These are phyloP conservation scores for Nemotelus pantherinus DNA, from an alignment of 2,888 invertebrate species.

Conservation along the genomic window DNA sequence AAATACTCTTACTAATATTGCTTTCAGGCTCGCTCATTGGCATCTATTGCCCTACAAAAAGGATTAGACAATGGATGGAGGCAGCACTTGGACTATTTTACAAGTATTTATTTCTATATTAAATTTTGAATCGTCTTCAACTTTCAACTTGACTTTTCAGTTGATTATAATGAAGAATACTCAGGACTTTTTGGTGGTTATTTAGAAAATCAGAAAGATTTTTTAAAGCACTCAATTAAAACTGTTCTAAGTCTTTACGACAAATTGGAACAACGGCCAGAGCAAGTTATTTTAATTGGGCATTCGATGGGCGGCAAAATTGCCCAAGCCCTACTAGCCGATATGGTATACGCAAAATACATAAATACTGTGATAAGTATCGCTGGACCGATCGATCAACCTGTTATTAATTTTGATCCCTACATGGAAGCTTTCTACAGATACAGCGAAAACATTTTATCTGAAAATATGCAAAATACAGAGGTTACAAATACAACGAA, in stretches of 20 bases:
- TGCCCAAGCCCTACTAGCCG: slow-evolving; percentile 77
- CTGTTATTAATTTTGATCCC: slow-evolving; percentile 78
- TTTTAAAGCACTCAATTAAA: slow-evolving; percentile 75
- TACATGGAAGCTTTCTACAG: slow-evolving; percentile 71
- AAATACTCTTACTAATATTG: slow-evolving; percentile 60
- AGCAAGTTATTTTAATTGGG: slow-evolving; percentile 83
- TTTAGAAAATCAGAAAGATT: slow-evolving; percentile 79
- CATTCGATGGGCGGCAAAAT: slow-evolving; percentile 96
- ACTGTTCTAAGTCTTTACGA: slow-evolving; percentile 80
- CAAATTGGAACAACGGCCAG: slow-evolving; percentile 65
- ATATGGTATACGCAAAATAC: slow-evolving; percentile 69
- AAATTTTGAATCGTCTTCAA: background rate
- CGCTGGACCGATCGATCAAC: slow-evolving; percentile 83
- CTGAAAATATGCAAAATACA: slow-evolving; percentile 55
- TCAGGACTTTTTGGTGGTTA: slow-evolving; percentile 89
- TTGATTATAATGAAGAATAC: slow-evolving; percentile 90
- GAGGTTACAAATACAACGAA: slow-evolving; percentile 59
- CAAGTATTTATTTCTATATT: slow-evolving; percentile 64
- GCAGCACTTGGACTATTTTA: slow-evolving; percentile 91
- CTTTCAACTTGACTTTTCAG: slow-evolving; percentile 58
- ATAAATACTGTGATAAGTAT: slow-evolving; percentile 81
- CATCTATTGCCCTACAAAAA: slow-evolving; percentile 90
- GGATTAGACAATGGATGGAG: slow-evolving; percentile 73
- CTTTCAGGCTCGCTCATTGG: slow-evolving; percentile 78
- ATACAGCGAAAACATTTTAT: slow-evolving; percentile 67